Conservation (phyloP, 2,797 vertebrate species). For the Cirrhinus mrigala region DNA sequence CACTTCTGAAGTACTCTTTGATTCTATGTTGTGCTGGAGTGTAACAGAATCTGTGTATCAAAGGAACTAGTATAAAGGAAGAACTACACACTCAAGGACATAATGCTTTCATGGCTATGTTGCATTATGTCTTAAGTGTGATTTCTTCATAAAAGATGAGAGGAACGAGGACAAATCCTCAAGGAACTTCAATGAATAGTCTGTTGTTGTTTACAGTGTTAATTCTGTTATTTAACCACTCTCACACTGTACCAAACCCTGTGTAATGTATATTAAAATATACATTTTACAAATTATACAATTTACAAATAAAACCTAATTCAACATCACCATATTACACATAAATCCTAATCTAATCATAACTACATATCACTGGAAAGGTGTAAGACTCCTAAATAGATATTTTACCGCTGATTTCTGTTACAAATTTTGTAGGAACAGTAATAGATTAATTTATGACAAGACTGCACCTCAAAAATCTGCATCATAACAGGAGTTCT, state of each 20-base stretch:
- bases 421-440: too few relatives aligned
- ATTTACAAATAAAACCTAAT: too few relatives aligned
- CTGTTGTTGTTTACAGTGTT: constrained; percentile 3
- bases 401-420: too few relatives aligned
- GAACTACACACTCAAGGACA: constrained; percentile 11
- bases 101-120: not conserved
- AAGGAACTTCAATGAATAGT: constrained; percentile 8
- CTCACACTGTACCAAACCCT: not conserved
- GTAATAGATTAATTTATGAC: too few relatives aligned
- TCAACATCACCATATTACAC: too few relatives aligned
- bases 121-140: not conserved
- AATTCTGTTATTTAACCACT: not conserved
- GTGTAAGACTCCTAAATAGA: too few relatives aligned
- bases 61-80: constrained; percentile 35
- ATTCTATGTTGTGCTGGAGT: constrained; percentile 7
- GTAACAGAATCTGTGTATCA: constrained; percentile 16
- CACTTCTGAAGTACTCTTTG: not conserved
- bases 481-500: too few relatives aligned
- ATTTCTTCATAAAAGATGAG: constrained; percentile 4
- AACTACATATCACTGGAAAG: too few relatives aligned
- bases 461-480: too few relatives aligned
- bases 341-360: too few relatives aligned
- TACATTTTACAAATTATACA: too few relatives aligned
- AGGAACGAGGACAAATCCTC: constrained; percentile 2
- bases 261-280: too few relatives aligned